Base-by-base conservation (phyloP, 2,797 vertebrate species). In the Pipistrellus pipistrellus region DNA sequence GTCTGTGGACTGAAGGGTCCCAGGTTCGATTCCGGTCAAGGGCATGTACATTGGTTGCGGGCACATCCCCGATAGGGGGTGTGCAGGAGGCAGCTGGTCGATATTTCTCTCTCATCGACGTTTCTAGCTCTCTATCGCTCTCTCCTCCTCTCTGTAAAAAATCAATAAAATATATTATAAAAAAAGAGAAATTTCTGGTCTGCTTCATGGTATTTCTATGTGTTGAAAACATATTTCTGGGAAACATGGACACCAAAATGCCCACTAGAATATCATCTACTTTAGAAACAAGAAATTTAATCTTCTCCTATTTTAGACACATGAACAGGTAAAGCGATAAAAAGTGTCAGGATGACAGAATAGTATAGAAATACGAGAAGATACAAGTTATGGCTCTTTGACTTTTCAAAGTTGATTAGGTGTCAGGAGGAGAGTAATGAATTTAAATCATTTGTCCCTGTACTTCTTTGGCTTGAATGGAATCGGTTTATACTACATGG, bases 181-280 rank as follows among this genome's bases (percentile, higher is more conserved):
- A 41, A 41, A 41, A 41, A 41, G 41, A 41, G 76, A 86, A 82
- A 94, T 95, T 91, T 86, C 75, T 95, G 27, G 51, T 88, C 35
- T 71, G 55, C 18, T 94, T 94, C 51, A 66, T 90, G 68, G 21
- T 89, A 84, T 95, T 97, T 95, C 75, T 75, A 78, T 86, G 80
- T 96, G 75, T 93, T 91, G 80, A 90, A 95, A 94, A 84, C 55
- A 84, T 88, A 85, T 92, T 96, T 80, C 77, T 53, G 85, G 83
- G 83, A 96, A 95, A 92, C 93, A 46, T 92, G 85, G 85, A 90
- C 66, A 92, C 21, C 72, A 94, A 93, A 97, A 96, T 91, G 88
- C 94, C 88, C 48, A 71, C 80, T 93, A 92, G 88, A 93, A 96
- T 96, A 92, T 94, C 87, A 68, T 95, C 35, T 3, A 76, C 66